phyloP scores from a whole-genome alignment of 2,888 invertebrate genomes.

The Odontothrips loti region DNA sequence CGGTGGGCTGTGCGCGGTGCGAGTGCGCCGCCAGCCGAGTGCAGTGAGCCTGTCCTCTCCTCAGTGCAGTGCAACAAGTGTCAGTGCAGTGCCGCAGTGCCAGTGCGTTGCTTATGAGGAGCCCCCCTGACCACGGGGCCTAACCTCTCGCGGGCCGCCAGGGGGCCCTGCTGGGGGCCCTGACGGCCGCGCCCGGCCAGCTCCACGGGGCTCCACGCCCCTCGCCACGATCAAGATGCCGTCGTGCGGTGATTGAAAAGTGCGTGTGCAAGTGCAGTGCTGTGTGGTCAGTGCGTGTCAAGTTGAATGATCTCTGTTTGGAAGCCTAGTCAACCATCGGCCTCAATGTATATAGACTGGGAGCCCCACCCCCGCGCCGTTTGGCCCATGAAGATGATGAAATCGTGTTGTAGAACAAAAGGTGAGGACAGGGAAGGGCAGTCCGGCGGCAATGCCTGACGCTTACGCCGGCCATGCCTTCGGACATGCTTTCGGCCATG shows the following conservation, averaged over 20 bases:
- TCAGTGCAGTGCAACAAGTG: background rate
- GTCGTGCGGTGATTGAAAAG: background rate
- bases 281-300: background rate
- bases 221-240: no score
- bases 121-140: background rate
- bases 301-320: background rate
- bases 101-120: background rate
- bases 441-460: background rate
- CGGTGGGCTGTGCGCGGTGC: background rate
- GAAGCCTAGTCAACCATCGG: background rate
- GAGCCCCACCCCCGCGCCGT: constrained; percentile 18
- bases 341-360: constrained; percentile 18
- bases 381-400: constrained; percentile 17
- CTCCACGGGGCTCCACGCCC: no score
- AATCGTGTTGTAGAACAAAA: constrained; percentile 23
- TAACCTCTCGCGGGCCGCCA: background rate
- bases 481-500: no score
- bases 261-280: background rate
- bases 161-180: background rate
- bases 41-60: background rate
- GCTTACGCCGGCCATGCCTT: background rate
- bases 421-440: background rate
- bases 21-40: background rate
- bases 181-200: background rate
- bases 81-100: background rate